A percentile compares a stretch with the other conserved stretches of the same genome.
phyloP scores from a whole-genome alignment of 2,797 vertebrate species.

The Anguilla pacifica region DNA sequence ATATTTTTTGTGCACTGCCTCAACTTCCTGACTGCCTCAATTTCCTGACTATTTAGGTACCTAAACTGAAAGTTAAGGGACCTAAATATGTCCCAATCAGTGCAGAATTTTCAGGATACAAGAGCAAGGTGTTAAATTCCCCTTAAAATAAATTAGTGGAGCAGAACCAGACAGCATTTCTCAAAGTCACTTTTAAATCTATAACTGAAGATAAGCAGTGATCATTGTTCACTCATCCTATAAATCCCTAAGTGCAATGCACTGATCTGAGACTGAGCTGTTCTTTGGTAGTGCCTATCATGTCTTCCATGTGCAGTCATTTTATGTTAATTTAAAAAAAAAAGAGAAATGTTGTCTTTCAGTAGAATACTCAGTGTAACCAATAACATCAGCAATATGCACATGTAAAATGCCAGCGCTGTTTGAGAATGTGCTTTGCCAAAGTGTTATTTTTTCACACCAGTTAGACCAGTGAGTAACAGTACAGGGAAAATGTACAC shows the following conservation, averaged over 20 bases:
- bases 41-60: too few relatives aligned
- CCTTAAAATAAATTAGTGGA: neutral
- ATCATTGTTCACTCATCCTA: neutral
- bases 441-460: neutral
- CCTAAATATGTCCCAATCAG: neutral
- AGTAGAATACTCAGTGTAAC: neutral
- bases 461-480: neutral
- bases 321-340: neutral
- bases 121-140: neutral
- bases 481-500: neutral
- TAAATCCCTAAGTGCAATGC: neutral
- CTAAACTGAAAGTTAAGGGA: neutral
- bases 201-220: neutral
- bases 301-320: neutral
- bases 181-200: too few relatives aligned
- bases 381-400: neutral
- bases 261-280: neutral
- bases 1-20: neutral
- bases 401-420: neutral
- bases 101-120: neutral
- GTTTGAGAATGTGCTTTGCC: neutral
- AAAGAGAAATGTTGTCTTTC: neutral
- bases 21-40: neutral
- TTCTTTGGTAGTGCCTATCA: neutral
- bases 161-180: too few relatives aligned